These are phyloP conservation scores for Melinaea marsaeus DNA, from an alignment of 2,888 invertebrate species.

Conservation along the genomic window DNA sequence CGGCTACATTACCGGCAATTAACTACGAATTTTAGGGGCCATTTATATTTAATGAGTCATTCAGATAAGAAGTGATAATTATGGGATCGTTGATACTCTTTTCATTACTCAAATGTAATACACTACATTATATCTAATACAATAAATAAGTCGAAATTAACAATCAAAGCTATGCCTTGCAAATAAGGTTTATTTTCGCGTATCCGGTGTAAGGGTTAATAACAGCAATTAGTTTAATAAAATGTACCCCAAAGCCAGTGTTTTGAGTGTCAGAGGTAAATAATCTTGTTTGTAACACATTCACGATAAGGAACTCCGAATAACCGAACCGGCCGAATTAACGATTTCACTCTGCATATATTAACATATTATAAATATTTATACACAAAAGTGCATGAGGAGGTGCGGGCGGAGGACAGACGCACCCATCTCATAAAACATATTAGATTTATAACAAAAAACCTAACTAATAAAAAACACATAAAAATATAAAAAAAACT, in stretches of 20 bases:
- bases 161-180: neutral
- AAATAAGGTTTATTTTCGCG: slow-evolving; percentile 6
- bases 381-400: slow-evolving; percentile 39
- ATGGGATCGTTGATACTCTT: neutral
- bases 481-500: neutral
- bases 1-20: neutral
- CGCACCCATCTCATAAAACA: neutral
- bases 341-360: slow-evolving; percentile 68
- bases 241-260: slow-evolving; percentile 2
- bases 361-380: slow-evolving; percentile 61
- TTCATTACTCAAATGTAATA: too few relatives aligned
- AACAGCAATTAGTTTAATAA: slow-evolving; percentile 18
- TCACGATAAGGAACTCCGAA: slow-evolving; percentile 28
- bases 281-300: slow-evolving; percentile 26
- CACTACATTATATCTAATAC: too few relatives aligned
- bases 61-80: slow-evolving; percentile 1
- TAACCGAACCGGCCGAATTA: slow-evolving; percentile 42
- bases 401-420: slow-evolving; percentile 22
- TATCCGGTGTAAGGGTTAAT: slow-evolving; percentile 1
- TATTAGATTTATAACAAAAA: neutral
- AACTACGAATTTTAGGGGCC: neutral
- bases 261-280: slow-evolving; percentile 21
- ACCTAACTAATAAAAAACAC: neutral
- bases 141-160: slow-evolving; percentile 6
- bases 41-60: neutral